Evolutionary conservation across 2,797 vertebrate genomes (phyloP).

Genomic region (Gymnocypris eckloni): DNA sequence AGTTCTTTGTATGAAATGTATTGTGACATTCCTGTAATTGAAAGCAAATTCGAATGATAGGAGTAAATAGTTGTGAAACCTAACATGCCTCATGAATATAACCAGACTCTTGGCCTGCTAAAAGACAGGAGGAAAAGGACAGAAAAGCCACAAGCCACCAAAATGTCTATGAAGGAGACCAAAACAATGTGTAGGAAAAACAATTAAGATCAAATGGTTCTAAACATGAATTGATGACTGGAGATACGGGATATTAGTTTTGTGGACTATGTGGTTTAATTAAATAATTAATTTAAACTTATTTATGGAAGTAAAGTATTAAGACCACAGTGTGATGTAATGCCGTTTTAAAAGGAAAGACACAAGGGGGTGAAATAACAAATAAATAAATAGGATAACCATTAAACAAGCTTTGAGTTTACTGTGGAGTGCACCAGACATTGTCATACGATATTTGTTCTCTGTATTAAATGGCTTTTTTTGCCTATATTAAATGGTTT

Average conservation of each 20-base stretch:
- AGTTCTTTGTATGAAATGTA: slow-evolving; percentile 42
- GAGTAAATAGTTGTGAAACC: slow-evolving; percentile 52
- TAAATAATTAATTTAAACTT: background rate
- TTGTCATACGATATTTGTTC: too few species aligned
- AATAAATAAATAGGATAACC: background rate
- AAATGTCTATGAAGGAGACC: slow-evolving; percentile 36
- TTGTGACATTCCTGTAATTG: slow-evolving; percentile 66
- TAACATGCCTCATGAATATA: slow-evolving; percentile 46
- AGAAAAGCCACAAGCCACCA: slow-evolving; percentile 32
- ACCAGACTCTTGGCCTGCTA: slow-evolving; percentile 37
- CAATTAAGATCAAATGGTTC: slow-evolving; percentile 35
- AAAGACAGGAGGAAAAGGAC: slow-evolving; percentile 7
- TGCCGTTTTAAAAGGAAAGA: background rate
- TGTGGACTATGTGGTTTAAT: slow-evolving; percentile 19
- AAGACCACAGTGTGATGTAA: background rate
- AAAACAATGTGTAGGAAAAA: slow-evolving; percentile 10
- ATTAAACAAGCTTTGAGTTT: background rate
- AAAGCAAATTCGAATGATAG: slow-evolving; percentile 61
- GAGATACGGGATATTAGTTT: slow-evolving; percentile 8
- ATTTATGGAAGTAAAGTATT: slow-evolving; percentile 10
- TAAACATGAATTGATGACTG: slow-evolving; percentile 9
- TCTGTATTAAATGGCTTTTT: background rate
- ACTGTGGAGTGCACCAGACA: background rate
- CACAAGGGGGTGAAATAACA: background rate
- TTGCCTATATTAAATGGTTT: background rate